Conservation (phyloP, 2,797 vertebrate genomes). For the Cephalopachus bancanus region DNA sequence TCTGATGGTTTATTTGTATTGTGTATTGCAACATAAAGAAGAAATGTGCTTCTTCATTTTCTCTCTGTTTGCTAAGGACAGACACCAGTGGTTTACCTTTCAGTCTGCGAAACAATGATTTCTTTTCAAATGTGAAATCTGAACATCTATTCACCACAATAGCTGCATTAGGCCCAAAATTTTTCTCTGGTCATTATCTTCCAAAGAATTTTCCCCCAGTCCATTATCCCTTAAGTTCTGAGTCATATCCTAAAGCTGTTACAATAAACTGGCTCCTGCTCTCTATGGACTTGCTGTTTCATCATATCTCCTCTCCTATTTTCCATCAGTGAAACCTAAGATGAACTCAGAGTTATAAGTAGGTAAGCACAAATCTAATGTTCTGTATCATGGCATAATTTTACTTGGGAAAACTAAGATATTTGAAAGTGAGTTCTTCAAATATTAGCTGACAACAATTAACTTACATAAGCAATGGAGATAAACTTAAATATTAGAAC, state of each 20-base stretch:
- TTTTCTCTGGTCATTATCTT: not conserved
- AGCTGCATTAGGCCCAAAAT: not conserved
- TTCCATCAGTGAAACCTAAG: not conserved
- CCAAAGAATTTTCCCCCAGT: not conserved
- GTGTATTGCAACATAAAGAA: not conserved
- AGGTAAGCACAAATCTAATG: not conserved
- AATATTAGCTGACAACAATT: not conserved
- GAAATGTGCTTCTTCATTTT: not conserved
- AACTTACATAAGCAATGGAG: not conserved
- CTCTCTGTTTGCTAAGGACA: not conserved
- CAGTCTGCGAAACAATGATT: not conserved
- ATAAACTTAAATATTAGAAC: not conserved
- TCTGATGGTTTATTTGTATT: not conserved
- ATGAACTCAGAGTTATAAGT: not conserved
- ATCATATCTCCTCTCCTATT: not conserved
- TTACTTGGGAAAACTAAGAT: constrained; percentile 36
- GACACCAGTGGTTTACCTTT: not conserved
- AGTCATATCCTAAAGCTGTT: not conserved
- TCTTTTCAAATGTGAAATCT: constrained; percentile 27
- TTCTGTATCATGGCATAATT: not conserved
- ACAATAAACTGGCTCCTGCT: not conserved
- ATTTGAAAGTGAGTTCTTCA: constrained; percentile 56
- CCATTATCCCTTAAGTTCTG: not conserved
- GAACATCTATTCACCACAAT: not conserved
- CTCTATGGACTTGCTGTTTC: not conserved